Evolutionary conservation across 2,797 vertebrate genomes (phyloP).

Genomic region (Austrolebias charrua): DNA sequence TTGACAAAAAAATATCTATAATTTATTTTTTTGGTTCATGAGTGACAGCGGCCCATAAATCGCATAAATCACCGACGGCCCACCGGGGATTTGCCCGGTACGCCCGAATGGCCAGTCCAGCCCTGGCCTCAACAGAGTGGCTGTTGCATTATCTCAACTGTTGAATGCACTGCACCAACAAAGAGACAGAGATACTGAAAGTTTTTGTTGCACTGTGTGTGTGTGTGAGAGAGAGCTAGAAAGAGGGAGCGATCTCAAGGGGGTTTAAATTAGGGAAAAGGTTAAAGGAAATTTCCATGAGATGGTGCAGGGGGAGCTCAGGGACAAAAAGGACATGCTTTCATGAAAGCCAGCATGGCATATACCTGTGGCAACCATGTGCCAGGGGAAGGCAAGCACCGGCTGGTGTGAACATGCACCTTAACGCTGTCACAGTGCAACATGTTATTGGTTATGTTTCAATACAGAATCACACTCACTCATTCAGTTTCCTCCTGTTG

Average conservation of each 20-base stretch:
- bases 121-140: slow-evolving; percentile 18
- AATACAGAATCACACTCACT: slow-evolving; percentile 3
- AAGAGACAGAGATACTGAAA: slow-evolving; percentile 2
- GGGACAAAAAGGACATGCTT: slow-evolving; percentile 8
- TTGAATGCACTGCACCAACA: neutral
- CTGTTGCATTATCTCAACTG: slow-evolving; percentile 36
- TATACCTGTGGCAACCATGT: slow-evolving; percentile 54
- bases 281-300: slow-evolving; percentile 63
- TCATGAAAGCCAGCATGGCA: slow-evolving; percentile 24
- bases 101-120: too few species aligned
- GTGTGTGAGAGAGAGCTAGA: neutral
- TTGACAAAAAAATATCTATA: too few species aligned
- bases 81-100: too few species aligned
- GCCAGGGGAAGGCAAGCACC: slow-evolving; percentile 44
- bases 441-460: slow-evolving; percentile 23
- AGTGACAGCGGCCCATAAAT: too few species aligned
- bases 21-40: too few species aligned
- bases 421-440: slow-evolving; percentile 8
- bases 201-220: slow-evolving; percentile 11
- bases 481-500: slow-evolving; percentile 18
- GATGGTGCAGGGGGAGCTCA: slow-evolving; percentile 3
- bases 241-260: slow-evolving; percentile 27
- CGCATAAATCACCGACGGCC: too few species aligned
- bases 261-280: slow-evolving; percentile 54
- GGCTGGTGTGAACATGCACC: slow-evolving; percentile 30